Percentiles rank a stretch among this genome's conserved stretches.
Evolutionary conservation across 1,140 invertebrate species (phyloP).

Genomic region (Pachypsylla venusta): DNA sequence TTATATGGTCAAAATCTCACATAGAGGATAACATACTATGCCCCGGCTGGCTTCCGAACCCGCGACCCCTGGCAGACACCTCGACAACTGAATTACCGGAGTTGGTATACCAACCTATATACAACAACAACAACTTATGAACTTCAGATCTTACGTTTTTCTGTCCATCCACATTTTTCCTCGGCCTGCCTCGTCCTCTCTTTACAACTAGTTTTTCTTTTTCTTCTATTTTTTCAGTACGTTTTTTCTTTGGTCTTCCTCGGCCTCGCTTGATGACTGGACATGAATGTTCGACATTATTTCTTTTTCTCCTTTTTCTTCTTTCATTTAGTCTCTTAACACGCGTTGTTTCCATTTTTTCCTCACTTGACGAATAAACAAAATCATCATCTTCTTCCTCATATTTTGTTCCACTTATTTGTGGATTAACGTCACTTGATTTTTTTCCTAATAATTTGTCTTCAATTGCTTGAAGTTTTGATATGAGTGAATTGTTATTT

Average conservation of each 20-base stretch:
- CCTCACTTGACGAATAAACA: neutral
- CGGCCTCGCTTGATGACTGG: neutral
- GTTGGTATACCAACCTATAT: neutral
- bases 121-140: neutral
- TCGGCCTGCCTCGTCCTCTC: conserved; percentile 1
- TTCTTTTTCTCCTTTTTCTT: neutral
- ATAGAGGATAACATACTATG: too few species aligned
- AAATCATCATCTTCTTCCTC: neutral
- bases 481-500: neutral
- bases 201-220: neutral
- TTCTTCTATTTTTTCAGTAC: neutral
- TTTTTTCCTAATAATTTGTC: neutral
- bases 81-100: too few species aligned
- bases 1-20: neutral
- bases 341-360: neutral
- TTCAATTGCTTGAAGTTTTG: conserved; percentile 2
- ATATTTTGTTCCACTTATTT: neutral
- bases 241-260: conserved; percentile 1
- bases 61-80: too few species aligned
- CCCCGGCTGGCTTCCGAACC: too few species aligned
- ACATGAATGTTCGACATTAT: neutral
- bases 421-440: neutral
- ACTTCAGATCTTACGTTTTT: neutral
- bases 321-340: neutral
- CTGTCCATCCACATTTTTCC: neutral